Evolutionary conservation across 2,888 invertebrate genomes (phyloP).

Genomic region (Stratiomys singularior): DNA sequence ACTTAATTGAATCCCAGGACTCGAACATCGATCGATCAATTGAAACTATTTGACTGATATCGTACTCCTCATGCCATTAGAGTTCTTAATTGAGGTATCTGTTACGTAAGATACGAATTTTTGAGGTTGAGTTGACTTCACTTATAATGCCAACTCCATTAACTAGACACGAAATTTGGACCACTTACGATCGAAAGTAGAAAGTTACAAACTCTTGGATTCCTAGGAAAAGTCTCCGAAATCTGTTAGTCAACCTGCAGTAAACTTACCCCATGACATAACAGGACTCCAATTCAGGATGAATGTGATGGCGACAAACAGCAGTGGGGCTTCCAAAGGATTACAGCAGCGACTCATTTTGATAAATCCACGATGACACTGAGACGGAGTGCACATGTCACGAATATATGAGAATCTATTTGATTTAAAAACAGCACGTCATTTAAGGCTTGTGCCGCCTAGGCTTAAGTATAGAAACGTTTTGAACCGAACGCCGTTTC

Average conservation of each 20-base stretch:
- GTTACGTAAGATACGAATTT: background rate
- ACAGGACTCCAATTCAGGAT: conserved; percentile 21
- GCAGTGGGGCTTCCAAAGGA: background rate
- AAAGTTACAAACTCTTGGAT: background rate
- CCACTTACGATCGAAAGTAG: background rate
- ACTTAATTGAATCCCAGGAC: background rate
- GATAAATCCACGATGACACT: background rate
- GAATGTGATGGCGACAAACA: background rate
- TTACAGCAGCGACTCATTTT: background rate
- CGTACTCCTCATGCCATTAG: background rate
- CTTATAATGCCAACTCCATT: too few species aligned
- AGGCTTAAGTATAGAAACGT: background rate
- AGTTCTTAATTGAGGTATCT: background rate
- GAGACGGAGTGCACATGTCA: conserved; percentile 6
- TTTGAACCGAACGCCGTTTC: background rate
- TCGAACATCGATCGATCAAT: background rate
- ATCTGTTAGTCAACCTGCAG: background rate
- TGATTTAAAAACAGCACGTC: background rate
- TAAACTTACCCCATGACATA: conserved; percentile 45
- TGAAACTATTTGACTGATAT: background rate
- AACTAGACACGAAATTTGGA: too few species aligned
- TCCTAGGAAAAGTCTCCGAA: background rate
- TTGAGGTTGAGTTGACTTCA: background rate
- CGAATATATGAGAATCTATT: background rate
- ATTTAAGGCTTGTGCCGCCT: background rate